Base-by-base conservation (phyloP, 2,797 vertebrate genomes). In the Novumbra hubbsi region DNA sequence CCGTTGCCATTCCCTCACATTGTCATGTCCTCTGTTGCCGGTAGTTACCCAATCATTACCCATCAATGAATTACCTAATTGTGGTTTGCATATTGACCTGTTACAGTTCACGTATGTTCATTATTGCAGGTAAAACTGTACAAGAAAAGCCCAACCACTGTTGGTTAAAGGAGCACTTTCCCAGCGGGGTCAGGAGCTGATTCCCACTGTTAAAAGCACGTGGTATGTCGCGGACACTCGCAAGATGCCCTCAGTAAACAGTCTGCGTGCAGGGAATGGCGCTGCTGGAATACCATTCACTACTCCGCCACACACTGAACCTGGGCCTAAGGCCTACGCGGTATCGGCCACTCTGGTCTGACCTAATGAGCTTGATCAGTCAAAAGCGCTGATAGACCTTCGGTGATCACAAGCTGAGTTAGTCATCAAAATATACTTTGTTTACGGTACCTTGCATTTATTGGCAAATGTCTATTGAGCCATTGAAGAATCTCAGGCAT, bases 201-300 rank as follows among this genome's bases (percentile, higher is more conserved):
- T 68, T 73, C 71, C 75, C 74, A 45, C 80, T 93, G 82, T 77
- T 87, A 87, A 85, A 86, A 83, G 85, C 83, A 84, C 91, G 90
- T 49, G 89, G 86, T 91, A 94, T 94, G 91, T 95, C 89, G 87
- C 90, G 89, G 81, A 68, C 82, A 92, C 83, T 85, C 91, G 78
- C 81, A 60, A 94, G 86, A 86, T 62, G 55, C 76, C 49, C 76
- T 92, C 83, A 80, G 91, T 88, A 95, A 95, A 95, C 90, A 94
- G 88, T 89, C 82, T 85, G 14, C 12, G 2, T 28, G 8, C 28
- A 28, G 63, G 27, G 30, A 65, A 65, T 34, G 62, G 77, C 68
- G 71, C 68, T 78, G 80, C 34, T 68, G 63, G 30, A 17, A 65
- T 30, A 30, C 30, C 30, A 9, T 34, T 71, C 21, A 60, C 9